Percentiles rank a stretch among this genome's conserved stretches.
These are phyloP conservation scores for Xylocampa areola DNA, from an alignment of 2,888 invertebrate species.

Conservation along the genomic window DNA sequence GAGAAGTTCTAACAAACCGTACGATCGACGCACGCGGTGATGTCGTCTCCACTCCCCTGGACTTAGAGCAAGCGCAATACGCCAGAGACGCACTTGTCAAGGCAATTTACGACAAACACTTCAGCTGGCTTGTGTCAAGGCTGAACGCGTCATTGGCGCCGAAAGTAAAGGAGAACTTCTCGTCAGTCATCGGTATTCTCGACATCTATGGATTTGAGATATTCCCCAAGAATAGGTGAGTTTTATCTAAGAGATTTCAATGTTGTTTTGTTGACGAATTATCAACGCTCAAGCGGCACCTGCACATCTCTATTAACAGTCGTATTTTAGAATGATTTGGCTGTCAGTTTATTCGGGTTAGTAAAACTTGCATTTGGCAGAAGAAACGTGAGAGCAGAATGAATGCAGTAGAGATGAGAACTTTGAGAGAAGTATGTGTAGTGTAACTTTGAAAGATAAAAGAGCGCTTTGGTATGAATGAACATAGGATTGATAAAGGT, in stretches of 20 bases:
- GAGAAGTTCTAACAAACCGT: slow-evolving; percentile 93
- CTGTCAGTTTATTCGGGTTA: too few relatives aligned
- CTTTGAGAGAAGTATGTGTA: too few relatives aligned
- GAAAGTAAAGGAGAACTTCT: slow-evolving; percentile 87
- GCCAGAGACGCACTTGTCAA: slow-evolving; percentile 97
- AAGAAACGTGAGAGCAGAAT: too few relatives aligned
- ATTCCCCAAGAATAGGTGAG: slow-evolving; percentile 95
- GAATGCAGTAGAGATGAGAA: too few relatives aligned
- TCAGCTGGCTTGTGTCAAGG: slow-evolving; percentile 96
- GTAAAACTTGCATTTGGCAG: too few relatives aligned
- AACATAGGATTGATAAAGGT: too few relatives aligned
- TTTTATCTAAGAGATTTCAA: slow-evolving; percentile 1
- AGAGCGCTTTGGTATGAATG: too few relatives aligned
- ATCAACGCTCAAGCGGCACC: too few relatives aligned
- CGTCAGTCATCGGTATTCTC: slow-evolving; percentile 95
- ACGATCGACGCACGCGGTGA: slow-evolving; percentile 96
- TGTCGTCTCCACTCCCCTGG: slow-evolving; percentile 94
- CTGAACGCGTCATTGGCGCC: slow-evolving; percentile 94
- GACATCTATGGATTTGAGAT: slow-evolving; percentile 99
- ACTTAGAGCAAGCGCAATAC: slow-evolving; percentile 94
- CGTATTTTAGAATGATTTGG: too few relatives aligned
- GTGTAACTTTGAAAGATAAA: too few relatives aligned
- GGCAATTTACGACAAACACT: slow-evolving; percentile 96
- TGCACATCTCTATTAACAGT: too few relatives aligned
- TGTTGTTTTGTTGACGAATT: too few relatives aligned